Evolutionary conservation across 2,888 invertebrate genomes (phyloP), one percentile per base, ranked within the genome.

Genomic region (Eucriotettix oculatus): DNA sequence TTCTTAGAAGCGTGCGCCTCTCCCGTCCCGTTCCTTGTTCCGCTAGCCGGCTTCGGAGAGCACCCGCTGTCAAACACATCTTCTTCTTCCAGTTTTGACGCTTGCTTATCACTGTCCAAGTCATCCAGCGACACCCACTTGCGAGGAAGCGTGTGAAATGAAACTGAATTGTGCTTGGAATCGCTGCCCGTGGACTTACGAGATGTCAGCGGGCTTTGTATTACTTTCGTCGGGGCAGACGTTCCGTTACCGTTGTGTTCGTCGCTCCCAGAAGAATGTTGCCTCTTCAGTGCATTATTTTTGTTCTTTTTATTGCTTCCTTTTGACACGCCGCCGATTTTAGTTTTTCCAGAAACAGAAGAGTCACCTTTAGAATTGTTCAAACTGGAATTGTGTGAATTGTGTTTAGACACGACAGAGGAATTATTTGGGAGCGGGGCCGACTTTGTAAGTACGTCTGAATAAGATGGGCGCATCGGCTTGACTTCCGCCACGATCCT

Each of bases 391-490:
- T 76, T 76, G 16, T 65, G 64, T 16, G 66, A 61, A 11, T 66
- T 66, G 41, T 67, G 65, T 10, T 70, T 70, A 42, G 70, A 67
- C 54, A 74, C 72, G 9, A 77, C 69, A 5, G 69, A 65, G 10
- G 55, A 29, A 55, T 55, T 55, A 55, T 55, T 55, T 9, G 70
- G 68, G 42, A 71, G 66, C 1, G 75, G 78, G 10, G 75, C 76
- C 10, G 78, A 76, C 73, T 90, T 90, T 42, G 87, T 84, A 53
- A 90, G 71, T 10, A 90, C 88, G 75, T 89, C 90, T 0, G 90
- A 90, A 71, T 90, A 90, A 14, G 87, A 85, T 57, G 90, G 89
- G 59, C 90, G 79, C 89, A 90, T 90, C 0, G 90, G 90, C 68
- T 87, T 87, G 82, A 62, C 73, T 77, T 62, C 63, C 44, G 62